A percentile compares a stretch with the other conserved stretches of the same genome.
Evolutionary conservation across 1,140 invertebrate genomes (phyloP).

Genomic region (Nebria ingens): DNA sequence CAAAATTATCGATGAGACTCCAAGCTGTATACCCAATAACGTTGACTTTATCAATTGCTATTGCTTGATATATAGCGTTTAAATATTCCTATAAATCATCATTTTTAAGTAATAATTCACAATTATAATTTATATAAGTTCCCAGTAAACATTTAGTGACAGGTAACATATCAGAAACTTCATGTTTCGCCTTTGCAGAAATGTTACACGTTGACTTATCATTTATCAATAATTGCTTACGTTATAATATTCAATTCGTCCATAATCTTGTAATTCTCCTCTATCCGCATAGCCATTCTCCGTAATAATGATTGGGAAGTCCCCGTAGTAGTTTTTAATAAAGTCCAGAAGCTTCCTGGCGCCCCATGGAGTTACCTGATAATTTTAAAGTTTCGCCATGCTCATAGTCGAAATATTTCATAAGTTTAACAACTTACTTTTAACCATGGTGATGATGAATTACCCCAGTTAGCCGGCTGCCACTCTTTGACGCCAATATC

Average conservation of each 20-base stretch:
- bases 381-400: neutral
- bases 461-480: neutral
- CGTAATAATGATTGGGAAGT: constrained; percentile 48
- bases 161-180: no score
- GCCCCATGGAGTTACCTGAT: constrained; percentile 41
- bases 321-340: constrained; percentile 43
- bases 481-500: neutral
- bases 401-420: no score
- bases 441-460: neutral
- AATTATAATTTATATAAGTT: constrained; percentile 10
- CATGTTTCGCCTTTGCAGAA: no score
- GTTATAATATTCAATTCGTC: constrained; percentile 42
- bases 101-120: no score
- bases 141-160: neutral
- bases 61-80: constrained; percentile 32
- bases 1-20: constrained; percentile 55
- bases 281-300: constrained; percentile 48
- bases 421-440: neutral
- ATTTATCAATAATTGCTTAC: constrained; percentile 29
- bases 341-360: constrained; percentile 45
- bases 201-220: no score
- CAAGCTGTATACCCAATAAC: constrained; percentile 47
- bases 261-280: constrained; percentile 35
- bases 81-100: constrained; percentile 27
- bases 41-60: constrained; percentile 31